Conservation (phyloP, 2,113 vertebrate species). For the Motacilla tschutschensis region DNA sequence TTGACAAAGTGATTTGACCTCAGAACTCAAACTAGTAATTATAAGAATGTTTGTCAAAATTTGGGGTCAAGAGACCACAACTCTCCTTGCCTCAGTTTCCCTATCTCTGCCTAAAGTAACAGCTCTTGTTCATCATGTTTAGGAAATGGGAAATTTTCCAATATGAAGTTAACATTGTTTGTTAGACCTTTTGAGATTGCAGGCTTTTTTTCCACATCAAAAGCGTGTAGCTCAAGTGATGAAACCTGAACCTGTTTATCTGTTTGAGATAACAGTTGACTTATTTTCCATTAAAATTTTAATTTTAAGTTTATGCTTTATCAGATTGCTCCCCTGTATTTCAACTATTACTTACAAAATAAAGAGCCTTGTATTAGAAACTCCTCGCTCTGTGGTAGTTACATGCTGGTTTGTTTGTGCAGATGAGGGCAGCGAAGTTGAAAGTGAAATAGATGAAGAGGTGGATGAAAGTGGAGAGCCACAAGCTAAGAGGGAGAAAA, state of each 20-base stretch:
- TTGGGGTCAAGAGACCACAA: background rate
- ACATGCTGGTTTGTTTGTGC: slow-evolving; percentile 64
- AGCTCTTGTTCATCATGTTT: background rate
- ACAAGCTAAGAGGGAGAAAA: slow-evolving; percentile 81
- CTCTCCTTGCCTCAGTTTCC: background rate
- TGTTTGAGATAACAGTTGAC: background rate
- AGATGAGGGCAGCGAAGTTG: slow-evolving; percentile 85
- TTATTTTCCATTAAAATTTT: background rate
- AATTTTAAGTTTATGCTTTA: background rate
- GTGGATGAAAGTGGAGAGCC: slow-evolving; percentile 81
- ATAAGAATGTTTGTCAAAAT: background rate
- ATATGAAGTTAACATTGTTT: background rate
- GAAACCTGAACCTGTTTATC: background rate
- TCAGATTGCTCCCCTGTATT: background rate
- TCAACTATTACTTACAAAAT: background rate
- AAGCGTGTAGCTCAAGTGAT: background rate
- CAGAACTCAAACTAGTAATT: background rate
- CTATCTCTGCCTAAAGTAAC: background rate
- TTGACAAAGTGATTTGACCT: background rate
- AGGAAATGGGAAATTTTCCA: background rate
- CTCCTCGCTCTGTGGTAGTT: background rate
- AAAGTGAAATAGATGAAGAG: slow-evolving; percentile 84
- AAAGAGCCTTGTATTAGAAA: background rate
- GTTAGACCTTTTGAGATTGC: background rate
- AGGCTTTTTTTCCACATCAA: background rate